A percentile compares a stretch with the other conserved stretches of the same genome.
Conservation (phyloP, 2,888 invertebrate genomes). For the Gymnocheta viridis region DNA sequence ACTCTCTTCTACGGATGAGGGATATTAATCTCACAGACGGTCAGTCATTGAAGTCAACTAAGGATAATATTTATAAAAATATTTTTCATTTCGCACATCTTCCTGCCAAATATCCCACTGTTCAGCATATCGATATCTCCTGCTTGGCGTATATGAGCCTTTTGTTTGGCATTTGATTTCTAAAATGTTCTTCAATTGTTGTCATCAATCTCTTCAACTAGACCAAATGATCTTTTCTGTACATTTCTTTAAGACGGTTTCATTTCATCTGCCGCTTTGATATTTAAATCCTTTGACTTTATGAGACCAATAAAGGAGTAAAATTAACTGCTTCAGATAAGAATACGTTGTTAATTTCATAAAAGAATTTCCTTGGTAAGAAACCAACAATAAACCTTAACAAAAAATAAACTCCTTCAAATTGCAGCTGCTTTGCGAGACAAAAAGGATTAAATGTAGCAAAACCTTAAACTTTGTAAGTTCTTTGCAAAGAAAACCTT, state of each 20-base stretch:
- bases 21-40: no score
- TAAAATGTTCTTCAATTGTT: constrained; percentile 47
- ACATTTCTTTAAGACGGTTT: constrained; percentile 1
- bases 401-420: constrained; percentile 11
- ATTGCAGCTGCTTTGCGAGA: constrained; percentile 10
- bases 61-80: no score
- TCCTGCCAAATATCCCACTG: not conserved
- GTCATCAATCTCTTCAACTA: not conserved
- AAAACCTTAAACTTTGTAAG: constrained; percentile 5
- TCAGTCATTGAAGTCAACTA: no score
- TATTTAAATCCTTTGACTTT: constrained; percentile 68
- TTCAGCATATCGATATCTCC: constrained; percentile 1
- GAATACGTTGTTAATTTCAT: not conserved
- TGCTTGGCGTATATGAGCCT: constrained; percentile 26
- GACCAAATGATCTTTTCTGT: constrained; percentile 24
- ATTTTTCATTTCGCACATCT: not conserved
- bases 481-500: not conserved
- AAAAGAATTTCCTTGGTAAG: constrained; percentile 10
- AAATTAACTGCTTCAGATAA: constrained; percentile 42
- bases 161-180: constrained; percentile 45
- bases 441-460: constrained; percentile 4
- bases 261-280: constrained; percentile 58
- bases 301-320: constrained; percentile 6
- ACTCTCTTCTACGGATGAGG: no score
- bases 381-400: not conserved